A percentile compares a stretch with the other conserved stretches of the same genome.
Evolutionary conservation across 2,113 vertebrate species (phyloP).

Genomic region (Nesospiza acunhae): DNA sequence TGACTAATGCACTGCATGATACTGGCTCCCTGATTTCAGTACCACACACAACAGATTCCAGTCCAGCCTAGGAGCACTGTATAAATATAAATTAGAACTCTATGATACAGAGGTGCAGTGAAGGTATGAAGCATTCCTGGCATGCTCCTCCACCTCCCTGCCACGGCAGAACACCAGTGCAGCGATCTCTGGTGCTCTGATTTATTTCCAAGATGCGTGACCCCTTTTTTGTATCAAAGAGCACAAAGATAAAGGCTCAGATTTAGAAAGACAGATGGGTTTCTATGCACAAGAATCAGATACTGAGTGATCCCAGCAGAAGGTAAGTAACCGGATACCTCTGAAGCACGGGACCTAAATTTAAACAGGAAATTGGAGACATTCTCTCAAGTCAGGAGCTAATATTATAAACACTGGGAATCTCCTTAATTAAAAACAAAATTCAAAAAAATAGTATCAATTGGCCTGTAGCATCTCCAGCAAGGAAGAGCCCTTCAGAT

Average conservation of each 20-base stretch:
- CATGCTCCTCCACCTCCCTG: neutral
- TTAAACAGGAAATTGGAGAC: slow-evolving; percentile 39
- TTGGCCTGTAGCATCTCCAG: neutral
- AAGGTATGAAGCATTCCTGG: neutral
- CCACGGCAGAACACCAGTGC: neutral
- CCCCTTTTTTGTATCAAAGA: slow-evolving; percentile 22
- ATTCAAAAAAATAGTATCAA: neutral
- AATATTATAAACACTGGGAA: neutral
- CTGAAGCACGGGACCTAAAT: slow-evolving; percentile 1
- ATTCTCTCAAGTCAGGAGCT: neutral
- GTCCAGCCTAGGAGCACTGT: neutral
- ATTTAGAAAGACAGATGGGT: slow-evolving; percentile 52
- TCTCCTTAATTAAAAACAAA: neutral
- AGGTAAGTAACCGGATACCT: slow-evolving; percentile 25
- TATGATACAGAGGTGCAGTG: neutral
- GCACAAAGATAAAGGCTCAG: slow-evolving; percentile 42
- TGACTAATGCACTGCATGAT: neutral
- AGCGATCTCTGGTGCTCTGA: neutral
- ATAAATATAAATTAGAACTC: neutral
- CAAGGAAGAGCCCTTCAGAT: neutral
- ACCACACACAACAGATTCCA: neutral
- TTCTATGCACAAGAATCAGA: slow-evolving; percentile 34
- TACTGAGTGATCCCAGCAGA: slow-evolving; percentile 51
- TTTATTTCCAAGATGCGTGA: slow-evolving; percentile 9
- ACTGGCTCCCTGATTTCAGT: neutral